phyloP scores from a whole-genome alignment of 2,797 vertebrate species.

The Poeciliopsis presidionis region DNA sequence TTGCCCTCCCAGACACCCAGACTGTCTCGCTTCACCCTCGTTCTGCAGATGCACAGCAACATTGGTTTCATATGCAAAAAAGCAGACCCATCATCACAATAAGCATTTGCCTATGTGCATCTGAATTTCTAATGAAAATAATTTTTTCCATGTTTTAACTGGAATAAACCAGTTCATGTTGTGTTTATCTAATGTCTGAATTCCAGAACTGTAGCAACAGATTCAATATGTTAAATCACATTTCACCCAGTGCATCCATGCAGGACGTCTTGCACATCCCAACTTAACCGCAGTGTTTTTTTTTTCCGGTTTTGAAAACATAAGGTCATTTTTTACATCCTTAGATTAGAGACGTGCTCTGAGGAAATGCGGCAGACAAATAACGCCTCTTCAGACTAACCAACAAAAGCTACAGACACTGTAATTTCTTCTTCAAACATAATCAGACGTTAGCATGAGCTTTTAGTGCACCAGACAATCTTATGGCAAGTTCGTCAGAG shows the following conservation, averaged over 20 bases:
- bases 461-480: conserved; percentile 26
- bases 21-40: conserved; percentile 21
- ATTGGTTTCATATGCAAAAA: conserved; percentile 57
- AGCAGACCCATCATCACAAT: conserved; percentile 8
- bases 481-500: neutral
- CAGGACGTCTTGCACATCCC: neutral
- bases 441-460: conserved; percentile 27
- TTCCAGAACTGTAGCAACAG: neutral
- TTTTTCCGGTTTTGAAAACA: neutral
- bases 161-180: conserved; percentile 3
- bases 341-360: neutral
- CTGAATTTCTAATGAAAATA: conserved; percentile 38
- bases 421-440: conserved; percentile 8
- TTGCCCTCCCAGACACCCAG: conserved; percentile 49
- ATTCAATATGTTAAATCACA: neutral
- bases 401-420: conserved; percentile 18
- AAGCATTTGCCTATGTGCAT: conserved; percentile 55
- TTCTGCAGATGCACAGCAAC: conserved; percentile 50
- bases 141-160: neutral
- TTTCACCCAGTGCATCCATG: neutral
- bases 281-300: neutral
- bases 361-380: conserved; percentile 9
- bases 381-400: conserved; percentile 14
- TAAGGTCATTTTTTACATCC: neutral
- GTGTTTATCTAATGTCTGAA: neutral